phyloP scores from a whole-genome alignment of 2,888 invertebrate species.

The Desoria tigrina region DNA sequence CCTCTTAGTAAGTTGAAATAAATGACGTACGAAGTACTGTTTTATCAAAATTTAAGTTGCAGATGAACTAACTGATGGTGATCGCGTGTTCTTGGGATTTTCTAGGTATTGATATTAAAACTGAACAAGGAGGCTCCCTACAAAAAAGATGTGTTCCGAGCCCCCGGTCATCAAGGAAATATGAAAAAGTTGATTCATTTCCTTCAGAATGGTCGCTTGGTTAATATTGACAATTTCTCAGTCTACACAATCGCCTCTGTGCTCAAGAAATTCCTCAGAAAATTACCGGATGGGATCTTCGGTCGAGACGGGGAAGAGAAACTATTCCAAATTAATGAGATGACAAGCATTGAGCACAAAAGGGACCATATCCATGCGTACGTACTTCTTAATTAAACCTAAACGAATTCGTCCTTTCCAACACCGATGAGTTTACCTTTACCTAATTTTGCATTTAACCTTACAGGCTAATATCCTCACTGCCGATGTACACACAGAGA shows the following conservation, averaged over 20 bases:
- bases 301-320: conserved; percentile 87
- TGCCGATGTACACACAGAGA: conserved; percentile 87
- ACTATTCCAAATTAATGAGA: conserved; percentile 77
- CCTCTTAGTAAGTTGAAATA: conserved; percentile 69
- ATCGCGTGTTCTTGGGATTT: too few species aligned
- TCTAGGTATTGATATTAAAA: conserved; percentile 82
- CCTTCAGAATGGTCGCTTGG: conserved; percentile 81
- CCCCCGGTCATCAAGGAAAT: conserved; percentile 91
- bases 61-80: too few species aligned
- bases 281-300: conserved; percentile 95
- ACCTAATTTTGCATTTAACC: conserved; percentile 3
- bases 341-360: conserved; percentile 68
- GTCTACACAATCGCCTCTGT: conserved; percentile 94
- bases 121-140: conserved; percentile 91
- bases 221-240: conserved; percentile 91
- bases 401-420: conserved; percentile 6
- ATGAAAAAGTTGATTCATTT: conserved; percentile 92
- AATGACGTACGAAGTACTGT: not conserved
- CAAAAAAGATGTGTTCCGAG: conserved; percentile 90
- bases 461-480: conserved; percentile 78
- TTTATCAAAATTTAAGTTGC: too few species aligned
- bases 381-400: too few species aligned
- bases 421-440: not conserved
- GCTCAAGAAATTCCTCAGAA: conserved; percentile 93
- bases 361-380: conserved; percentile 90